These are phyloP conservation scores for Glareola pratincola DNA, from an alignment of 2,113 vertebrate species.

Conservation along the genomic window DNA sequence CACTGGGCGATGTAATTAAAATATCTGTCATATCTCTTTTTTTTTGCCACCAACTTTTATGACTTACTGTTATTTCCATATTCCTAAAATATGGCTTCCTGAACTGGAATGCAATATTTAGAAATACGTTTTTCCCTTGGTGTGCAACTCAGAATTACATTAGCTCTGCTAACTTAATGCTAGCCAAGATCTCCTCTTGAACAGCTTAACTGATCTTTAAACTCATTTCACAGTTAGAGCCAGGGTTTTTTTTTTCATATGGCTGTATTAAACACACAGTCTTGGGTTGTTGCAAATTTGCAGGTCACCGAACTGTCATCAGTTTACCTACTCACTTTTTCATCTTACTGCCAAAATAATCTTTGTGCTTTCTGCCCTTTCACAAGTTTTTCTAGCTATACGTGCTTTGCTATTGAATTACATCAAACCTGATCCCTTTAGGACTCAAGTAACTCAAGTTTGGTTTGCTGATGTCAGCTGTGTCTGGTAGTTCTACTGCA, in stretches of 20 bases:
- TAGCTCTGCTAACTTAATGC: background rate
- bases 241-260: background rate
- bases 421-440: background rate
- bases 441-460: background rate
- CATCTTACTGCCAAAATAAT: background rate
- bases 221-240: background rate
- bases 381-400: background rate
- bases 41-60: background rate
- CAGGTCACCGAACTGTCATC: background rate
- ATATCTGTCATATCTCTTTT: background rate
- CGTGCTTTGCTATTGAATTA: accelerated
- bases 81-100: background rate
- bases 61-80: background rate
- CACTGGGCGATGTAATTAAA: background rate
- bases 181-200: background rate
- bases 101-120: background rate
- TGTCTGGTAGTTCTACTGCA: background rate
- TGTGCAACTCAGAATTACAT: background rate
- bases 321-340: background rate
- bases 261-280: background rate
- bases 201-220: background rate
- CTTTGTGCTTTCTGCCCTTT: background rate
- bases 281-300: background rate
- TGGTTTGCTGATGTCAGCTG: background rate
- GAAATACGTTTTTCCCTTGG: background rate